Conservation (phyloP, 2,888 invertebrate species). For the Meteorus colon region DNA sequence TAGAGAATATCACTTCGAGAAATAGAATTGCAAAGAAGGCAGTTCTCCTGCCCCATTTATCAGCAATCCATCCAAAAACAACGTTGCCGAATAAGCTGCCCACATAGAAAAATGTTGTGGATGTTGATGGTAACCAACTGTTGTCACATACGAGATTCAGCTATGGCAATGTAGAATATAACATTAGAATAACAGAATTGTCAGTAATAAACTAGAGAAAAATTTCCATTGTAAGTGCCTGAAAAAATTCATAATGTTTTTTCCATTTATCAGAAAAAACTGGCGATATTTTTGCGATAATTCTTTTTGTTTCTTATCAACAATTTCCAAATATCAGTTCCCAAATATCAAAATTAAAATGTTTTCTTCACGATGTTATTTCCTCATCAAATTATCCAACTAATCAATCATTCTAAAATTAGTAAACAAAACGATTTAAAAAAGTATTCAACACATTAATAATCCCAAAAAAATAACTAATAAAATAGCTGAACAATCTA, state of each 20-base stretch:
- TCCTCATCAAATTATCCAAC: too few species aligned
- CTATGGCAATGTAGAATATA: slow-evolving; percentile 74
- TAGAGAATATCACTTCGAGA: slow-evolving; percentile 78
- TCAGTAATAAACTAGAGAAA: slow-evolving; percentile 24
- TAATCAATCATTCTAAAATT: too few species aligned
- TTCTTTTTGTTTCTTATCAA: too few species aligned
- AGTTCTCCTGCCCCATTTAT: slow-evolving; percentile 79
- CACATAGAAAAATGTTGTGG: slow-evolving; percentile 81
- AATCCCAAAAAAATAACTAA: too few species aligned
- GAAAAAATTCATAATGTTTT: too few species aligned
- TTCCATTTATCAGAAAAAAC: too few species aligned
- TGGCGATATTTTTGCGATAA: too few species aligned
- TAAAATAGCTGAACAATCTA: not conserved
- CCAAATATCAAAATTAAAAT: too few species aligned
- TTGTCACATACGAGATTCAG: slow-evolving; percentile 79
- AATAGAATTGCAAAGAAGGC: slow-evolving; percentile 79
- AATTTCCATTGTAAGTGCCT: not conserved
- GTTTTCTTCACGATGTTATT: too few species aligned
- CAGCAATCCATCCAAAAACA: slow-evolving; percentile 81
- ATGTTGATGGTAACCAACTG: slow-evolving; percentile 78
- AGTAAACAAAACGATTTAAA: too few species aligned
- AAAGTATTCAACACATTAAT: too few species aligned
- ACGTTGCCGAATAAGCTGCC: slow-evolving; percentile 81
- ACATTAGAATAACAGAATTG: slow-evolving; percentile 65
- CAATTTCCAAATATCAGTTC: too few species aligned